Conservation (phyloP, 1,140 invertebrate genomes). For the Diploscapter pachys region DNA sequence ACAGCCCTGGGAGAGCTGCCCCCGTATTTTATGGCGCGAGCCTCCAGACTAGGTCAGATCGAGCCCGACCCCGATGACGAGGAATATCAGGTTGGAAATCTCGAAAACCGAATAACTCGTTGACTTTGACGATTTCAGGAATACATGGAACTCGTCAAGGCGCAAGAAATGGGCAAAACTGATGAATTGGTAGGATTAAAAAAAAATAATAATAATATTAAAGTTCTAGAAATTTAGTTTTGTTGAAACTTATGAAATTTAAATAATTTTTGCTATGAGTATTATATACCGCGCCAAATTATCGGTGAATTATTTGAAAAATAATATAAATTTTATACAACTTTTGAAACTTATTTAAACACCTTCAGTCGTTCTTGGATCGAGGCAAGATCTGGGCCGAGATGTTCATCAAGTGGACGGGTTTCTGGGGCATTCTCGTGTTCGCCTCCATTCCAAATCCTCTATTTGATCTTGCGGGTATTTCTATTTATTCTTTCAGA, state of each 20-base stretch:
- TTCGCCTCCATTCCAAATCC: slow-evolving; percentile 98
- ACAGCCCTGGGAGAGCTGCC: slow-evolving; percentile 95
- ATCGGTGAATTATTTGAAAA: too few species aligned
- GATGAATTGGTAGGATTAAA: slow-evolving; percentile 29
- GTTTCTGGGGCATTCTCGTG: slow-evolving; percentile 92
- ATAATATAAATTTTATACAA: not conserved
- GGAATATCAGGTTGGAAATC: slow-evolving; percentile 39
- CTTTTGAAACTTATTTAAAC: slow-evolving; percentile 27
- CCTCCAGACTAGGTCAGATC: slow-evolving; percentile 59
- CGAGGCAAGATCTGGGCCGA: slow-evolving; percentile 81
- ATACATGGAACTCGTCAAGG: slow-evolving; percentile 43
- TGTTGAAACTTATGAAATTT: too few species aligned
- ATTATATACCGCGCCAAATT: too few species aligned
- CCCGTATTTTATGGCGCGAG: slow-evolving; percentile 92
- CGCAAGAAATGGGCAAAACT: slow-evolving; percentile 20
- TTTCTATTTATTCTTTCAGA: slow-evolving; percentile 66
- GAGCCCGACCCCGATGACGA: slow-evolving; percentile 58
- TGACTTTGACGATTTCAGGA: slow-evolving; percentile 11
- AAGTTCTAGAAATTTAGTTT: not conserved
- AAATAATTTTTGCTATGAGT: too few species aligned
- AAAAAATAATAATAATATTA: slow-evolving; percentile 24
- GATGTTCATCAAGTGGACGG: slow-evolving; percentile 85
- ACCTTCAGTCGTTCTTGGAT: slow-evolving; percentile 69
- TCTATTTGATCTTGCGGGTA: slow-evolving; percentile 93
- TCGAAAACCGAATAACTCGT: too few species aligned